Conservation (phyloP, 2,113 vertebrate genomes). For the Sisor rabdophorus region DNA sequence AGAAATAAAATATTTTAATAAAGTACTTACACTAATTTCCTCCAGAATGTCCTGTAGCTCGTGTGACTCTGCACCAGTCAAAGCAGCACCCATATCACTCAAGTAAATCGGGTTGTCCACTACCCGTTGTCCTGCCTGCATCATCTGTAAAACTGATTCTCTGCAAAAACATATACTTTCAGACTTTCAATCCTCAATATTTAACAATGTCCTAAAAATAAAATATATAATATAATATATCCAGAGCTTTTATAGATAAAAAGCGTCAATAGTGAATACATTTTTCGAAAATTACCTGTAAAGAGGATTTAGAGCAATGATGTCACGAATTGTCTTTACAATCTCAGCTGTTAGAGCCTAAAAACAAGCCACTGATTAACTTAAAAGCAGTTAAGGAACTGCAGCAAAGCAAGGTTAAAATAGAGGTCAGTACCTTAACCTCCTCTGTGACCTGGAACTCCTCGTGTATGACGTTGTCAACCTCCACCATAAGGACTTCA, state of each 20-base stretch:
- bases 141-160: slow-evolving; percentile 99
- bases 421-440: slow-evolving; percentile 78
- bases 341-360: slow-evolving; percentile 97
- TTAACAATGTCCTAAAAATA: neutral
- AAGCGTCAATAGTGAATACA: neutral
- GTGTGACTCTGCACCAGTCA: slow-evolving; percentile 90
- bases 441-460: slow-evolving; percentile 95
- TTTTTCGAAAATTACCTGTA: slow-evolving; percentile 76
- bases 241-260: neutral
- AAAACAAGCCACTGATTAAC: neutral
- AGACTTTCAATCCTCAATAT: neutral
- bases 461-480: slow-evolving; percentile 89
- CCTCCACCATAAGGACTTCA: slow-evolving; percentile 92
- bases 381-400: neutral
- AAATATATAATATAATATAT: neutral
- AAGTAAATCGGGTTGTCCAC: slow-evolving; percentile 98
- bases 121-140: slow-evolving; percentile 96
- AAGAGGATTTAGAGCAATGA: slow-evolving; percentile 93
- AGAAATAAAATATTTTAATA: neutral
- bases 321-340: slow-evolving; percentile 97
- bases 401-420: neutral
- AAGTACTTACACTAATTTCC: slow-evolving; percentile 82
- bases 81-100: slow-evolving; percentile 95
- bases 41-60: slow-evolving; percentile 95
- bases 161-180: slow-evolving; percentile 65